Evolutionary conservation across 2,888 invertebrate species (phyloP).

Genomic region (Plebejus melissa): DNA sequence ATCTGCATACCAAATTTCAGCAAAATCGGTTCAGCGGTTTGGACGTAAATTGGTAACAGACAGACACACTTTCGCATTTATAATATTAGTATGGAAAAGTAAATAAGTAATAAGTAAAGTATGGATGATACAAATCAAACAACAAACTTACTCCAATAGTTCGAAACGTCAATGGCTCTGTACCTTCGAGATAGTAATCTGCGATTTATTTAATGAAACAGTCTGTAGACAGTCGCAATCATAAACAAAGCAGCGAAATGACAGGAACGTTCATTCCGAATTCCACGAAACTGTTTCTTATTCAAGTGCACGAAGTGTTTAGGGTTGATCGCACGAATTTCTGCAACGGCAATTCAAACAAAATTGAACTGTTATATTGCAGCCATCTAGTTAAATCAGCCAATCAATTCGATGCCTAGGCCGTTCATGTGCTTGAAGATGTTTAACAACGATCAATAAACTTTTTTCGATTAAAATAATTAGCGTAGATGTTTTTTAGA

Average conservation of each 20-base stretch:
- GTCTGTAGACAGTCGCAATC: constrained; percentile 1
- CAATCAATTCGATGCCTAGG: no score
- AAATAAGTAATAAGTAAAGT: no score
- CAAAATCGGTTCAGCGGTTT: no score
- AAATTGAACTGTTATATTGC: not conserved
- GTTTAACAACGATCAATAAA: not conserved
- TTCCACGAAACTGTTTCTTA: constrained; percentile 24
- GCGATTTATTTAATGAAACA: constrained; percentile 4
- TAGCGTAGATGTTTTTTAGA: no score
- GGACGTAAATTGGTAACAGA: no score
- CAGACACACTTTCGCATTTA: no score
- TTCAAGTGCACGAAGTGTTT: constrained; percentile 20
- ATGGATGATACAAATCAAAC: not conserved
- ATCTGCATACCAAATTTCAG: no score
- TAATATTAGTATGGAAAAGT: no score
- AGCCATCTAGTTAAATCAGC: not conserved
- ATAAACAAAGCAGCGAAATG: not conserved
- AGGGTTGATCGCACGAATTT: constrained; percentile 6
- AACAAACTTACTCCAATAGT: not conserved
- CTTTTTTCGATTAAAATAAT: not conserved
- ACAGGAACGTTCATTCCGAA: constrained; percentile 8
- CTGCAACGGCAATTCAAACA: not conserved
- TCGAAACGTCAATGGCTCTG: not conserved
- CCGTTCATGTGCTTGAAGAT: no score
- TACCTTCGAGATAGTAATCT: not conserved